A percentile compares a stretch with the other conserved stretches of the same genome.
phyloP scores from a whole-genome alignment of 2,888 invertebrate genomes.

The Heliconius ismenius region DNA sequence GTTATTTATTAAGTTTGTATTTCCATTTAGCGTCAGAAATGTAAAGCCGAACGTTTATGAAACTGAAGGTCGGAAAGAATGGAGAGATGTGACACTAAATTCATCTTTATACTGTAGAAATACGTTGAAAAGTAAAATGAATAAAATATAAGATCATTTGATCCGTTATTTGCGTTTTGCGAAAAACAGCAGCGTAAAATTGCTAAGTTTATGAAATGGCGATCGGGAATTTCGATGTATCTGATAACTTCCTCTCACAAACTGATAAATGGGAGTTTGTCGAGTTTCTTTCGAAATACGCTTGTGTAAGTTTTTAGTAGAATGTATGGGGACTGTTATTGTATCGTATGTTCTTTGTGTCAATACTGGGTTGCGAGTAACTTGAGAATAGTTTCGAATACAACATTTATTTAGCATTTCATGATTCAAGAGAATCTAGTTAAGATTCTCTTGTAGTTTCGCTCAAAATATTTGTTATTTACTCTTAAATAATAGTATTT shows the following conservation, averaged over 20 bases:
- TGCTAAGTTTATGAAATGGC: constrained; percentile 46
- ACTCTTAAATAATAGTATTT: background rate
- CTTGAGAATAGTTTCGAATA: constrained; percentile 12
- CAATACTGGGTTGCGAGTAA: constrained; percentile 7
- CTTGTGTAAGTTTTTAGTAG: constrained; percentile 18
- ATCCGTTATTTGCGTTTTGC: constrained; percentile 38
- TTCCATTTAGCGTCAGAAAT: constrained; percentile 51
- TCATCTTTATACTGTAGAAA: background rate
- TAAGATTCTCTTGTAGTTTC: constrained; percentile 1
- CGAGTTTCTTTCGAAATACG: constrained; percentile 32
- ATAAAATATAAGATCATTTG: constrained; percentile 25
- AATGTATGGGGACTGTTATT: constrained; percentile 20
- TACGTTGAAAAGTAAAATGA: background rate
- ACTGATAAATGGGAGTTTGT: constrained; percentile 31
- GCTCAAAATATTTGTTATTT: background rate
- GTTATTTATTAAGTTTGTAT: constrained; percentile 43
- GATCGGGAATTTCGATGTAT: constrained; percentile 39
- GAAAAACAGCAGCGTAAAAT: constrained; percentile 46
- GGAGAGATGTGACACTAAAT: background rate
- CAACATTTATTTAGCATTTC: constrained; percentile 6
- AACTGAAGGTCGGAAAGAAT: background rate
- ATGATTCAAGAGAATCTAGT: background rate
- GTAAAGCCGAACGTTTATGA: too few relatives aligned
- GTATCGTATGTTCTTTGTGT: constrained; percentile 9
- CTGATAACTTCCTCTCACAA: constrained; percentile 38